Conservation (phyloP, 2,888 invertebrate species). For the Odontocerum albicorne region DNA sequence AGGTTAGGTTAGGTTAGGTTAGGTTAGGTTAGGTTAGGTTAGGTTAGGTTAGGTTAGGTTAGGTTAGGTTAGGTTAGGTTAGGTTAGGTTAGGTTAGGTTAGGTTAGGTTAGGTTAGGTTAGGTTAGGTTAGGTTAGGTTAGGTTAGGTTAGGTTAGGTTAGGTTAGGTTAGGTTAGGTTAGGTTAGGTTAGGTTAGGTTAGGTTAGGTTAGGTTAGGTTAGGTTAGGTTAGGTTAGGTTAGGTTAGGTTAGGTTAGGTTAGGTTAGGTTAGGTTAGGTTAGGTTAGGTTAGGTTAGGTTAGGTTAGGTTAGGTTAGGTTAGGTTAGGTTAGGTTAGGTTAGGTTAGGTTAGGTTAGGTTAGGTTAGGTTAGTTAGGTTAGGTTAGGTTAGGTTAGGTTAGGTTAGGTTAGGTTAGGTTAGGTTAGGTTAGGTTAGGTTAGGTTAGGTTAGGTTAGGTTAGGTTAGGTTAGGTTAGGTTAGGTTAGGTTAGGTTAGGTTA, state of each 20-base stretch:
- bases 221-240: slow-evolving; percentile 28
- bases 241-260: slow-evolving; percentile 28
- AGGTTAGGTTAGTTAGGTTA: slow-evolving; percentile 17
- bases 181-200: slow-evolving; percentile 34
- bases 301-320: slow-evolving; percentile 7
- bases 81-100: slow-evolving; percentile 34
- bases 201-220: slow-evolving; percentile 35
- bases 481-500: slow-evolving; percentile 17
- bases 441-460: slow-evolving; percentile 6
- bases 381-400: slow-evolving; percentile 22
- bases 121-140: slow-evolving; percentile 26
- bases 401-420: slow-evolving; percentile 22
- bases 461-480: slow-evolving; percentile 6
- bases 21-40: slow-evolving; percentile 34
- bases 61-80: slow-evolving; percentile 34
- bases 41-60: slow-evolving; percentile 35
- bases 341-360: slow-evolving; percentile 20
- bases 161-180: slow-evolving; percentile 33
- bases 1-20: slow-evolving; percentile 35
- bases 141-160: slow-evolving; percentile 36
- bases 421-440: slow-evolving; percentile 6
- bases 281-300: slow-evolving; percentile 9
- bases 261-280: slow-evolving; percentile 4
- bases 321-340: slow-evolving; percentile 3
- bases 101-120: slow-evolving; percentile 34